Percentiles rank a stretch among this genome's conserved stretches.
Evolutionary conservation across 2,113 vertebrate genomes (phyloP).

Genomic region (Rhinolophus sinicus): DNA sequence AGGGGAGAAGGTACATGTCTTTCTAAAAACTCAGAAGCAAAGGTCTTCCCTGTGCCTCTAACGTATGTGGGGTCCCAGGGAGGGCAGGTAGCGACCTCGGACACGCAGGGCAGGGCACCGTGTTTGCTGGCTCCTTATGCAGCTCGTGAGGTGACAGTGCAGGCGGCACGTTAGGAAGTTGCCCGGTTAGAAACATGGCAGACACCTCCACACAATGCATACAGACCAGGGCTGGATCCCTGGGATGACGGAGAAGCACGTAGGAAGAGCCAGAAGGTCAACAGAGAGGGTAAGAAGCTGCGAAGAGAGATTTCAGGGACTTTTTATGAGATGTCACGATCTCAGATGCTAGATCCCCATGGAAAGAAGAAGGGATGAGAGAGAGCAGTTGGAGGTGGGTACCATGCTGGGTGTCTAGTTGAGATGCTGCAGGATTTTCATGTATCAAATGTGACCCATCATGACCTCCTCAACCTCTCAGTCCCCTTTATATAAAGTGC

Average conservation of each 20-base stretch:
- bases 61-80: neutral
- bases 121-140: neutral
- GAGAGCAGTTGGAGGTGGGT: neutral
- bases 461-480: neutral
- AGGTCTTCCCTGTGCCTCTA: neutral
- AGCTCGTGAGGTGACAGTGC: neutral
- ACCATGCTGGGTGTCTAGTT: neutral
- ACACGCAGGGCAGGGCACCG: rapidly evolving
- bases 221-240: neutral
- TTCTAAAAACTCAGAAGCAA: neutral
- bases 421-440: neutral
- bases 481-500: neutral
- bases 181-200: neutral
- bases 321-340: neutral
- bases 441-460: neutral
- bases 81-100: neutral
- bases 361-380: neutral
- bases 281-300: neutral
- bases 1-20: neutral
- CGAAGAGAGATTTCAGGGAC: neutral
- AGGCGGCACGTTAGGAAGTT: neutral
- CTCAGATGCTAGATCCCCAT: neutral
- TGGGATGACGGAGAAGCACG: neutral
- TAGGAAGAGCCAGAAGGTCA: neutral
- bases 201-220: neutral